A percentile compares a stretch with the other conserved stretches of the same genome.
Conservation (phyloP, 2,113 vertebrate genomes). For the Neogobius melanostomus region DNA sequence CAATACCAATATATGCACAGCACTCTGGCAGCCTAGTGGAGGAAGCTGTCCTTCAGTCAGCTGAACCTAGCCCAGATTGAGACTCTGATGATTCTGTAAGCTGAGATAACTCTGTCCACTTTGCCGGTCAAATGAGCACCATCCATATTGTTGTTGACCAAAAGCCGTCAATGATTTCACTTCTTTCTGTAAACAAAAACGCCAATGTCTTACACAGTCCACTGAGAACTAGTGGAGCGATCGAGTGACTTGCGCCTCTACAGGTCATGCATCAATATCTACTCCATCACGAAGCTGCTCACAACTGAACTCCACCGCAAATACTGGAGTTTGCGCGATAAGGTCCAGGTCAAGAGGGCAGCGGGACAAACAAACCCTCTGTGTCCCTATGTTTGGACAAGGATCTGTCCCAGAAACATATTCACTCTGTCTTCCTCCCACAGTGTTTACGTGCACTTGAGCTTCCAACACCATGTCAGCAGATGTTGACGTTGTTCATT, state of each 20-base stretch:
- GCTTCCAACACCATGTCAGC: constrained; percentile 43
- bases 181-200: no score
- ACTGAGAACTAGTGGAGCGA: not conserved
- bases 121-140: no score
- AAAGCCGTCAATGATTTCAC: no score
- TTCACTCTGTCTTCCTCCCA: constrained; percentile 58
- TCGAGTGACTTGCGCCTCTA: not conserved
- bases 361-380: constrained; percentile 47
- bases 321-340: constrained; percentile 37
- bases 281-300: constrained; percentile 19
- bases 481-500: constrained; percentile 62
- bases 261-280: not conserved
- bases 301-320: constrained; percentile 42
- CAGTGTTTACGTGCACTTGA: constrained; percentile 62
- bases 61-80: no score
- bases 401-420: constrained; percentile 59
- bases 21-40: no score
- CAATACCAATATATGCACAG: no score
- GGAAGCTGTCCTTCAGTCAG: no score
- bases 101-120: no score
- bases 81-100: no score
- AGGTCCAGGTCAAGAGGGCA: constrained; percentile 56
- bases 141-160: no score
- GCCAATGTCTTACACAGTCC: no score
- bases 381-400: constrained; percentile 58